Evolutionary conservation across 2,113 vertebrate species (phyloP).

Genomic region (Baryphthengus martii): DNA sequence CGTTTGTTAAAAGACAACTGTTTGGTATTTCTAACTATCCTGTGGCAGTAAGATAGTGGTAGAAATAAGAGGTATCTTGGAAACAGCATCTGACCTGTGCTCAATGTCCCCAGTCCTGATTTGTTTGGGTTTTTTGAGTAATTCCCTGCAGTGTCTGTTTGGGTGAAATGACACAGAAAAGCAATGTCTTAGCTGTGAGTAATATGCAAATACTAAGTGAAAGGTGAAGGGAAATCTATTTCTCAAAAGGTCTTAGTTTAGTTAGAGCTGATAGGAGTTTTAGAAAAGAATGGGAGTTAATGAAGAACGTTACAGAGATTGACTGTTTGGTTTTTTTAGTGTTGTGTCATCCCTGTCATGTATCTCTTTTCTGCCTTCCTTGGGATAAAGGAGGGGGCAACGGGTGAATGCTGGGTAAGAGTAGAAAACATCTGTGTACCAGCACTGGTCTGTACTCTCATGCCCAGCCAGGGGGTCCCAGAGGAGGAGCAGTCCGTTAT

Average conservation of each 20-base stretch:
- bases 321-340: not conserved
- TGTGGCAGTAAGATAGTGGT: not conserved
- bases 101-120: accelerated
- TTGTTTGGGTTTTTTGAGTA: not conserved
- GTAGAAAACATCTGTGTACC: not conserved
- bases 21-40: not conserved
- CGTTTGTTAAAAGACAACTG: not conserved
- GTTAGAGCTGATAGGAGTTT: not conserved
- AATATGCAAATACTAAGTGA: not conserved
- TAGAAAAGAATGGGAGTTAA: not conserved
- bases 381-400: not conserved
- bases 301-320: not conserved
- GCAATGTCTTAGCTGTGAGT: not conserved
- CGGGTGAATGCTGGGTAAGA: not conserved
- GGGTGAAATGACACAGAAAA: not conserved
- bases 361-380: not conserved
- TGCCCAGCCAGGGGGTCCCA: not conserved
- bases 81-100: not conserved
- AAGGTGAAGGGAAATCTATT: not conserved
- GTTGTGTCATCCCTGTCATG: accelerated
- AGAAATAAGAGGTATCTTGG: not conserved
- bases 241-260: not conserved
- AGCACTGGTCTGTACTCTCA: not conserved
- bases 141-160: not conserved
- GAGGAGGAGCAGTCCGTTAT: not conserved